phyloP scores from a whole-genome alignment of 1,140 invertebrate species.

The Procambarus clarkii region DNA sequence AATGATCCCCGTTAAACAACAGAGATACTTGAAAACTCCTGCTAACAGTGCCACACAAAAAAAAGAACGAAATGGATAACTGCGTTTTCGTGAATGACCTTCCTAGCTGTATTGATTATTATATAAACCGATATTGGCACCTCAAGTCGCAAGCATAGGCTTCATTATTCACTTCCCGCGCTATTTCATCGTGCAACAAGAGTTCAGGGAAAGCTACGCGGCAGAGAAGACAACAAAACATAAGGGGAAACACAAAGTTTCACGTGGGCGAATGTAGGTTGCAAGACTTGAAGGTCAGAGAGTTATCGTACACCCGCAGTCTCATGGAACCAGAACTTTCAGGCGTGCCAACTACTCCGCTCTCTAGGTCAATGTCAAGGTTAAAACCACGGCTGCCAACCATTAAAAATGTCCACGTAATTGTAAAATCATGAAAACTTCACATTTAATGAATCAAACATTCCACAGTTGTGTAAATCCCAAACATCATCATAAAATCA shows the following conservation, averaged over 20 bases:
- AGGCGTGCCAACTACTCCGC: conserved; percentile 58
- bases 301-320: conserved; percentile 47
- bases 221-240: not conserved
- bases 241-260: not conserved
- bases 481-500: not conserved
- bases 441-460: not conserved
- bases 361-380: conserved; percentile 67
- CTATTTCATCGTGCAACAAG: not conserved
- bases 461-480: not conserved
- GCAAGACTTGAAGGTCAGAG: conserved; percentile 48
- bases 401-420: conserved; percentile 20
- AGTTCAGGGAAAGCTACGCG: not conserved
- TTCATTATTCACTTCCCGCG: not conserved
- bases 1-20: too few species aligned
- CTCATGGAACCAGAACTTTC: conserved; percentile 62
- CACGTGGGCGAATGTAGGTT: conserved; percentile 33
- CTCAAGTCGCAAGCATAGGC: not conserved
- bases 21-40: too few species aligned
- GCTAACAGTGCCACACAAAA: too few species aligned
- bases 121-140: conserved; percentile 23
- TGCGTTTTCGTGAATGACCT: conserved; percentile 23
- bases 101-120: conserved; percentile 39
- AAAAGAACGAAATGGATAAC: conserved; percentile 44
- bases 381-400: conserved; percentile 57
- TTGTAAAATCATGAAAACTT: conserved; percentile 16